phyloP scores from a whole-genome alignment of 1,140 invertebrate species.

The Alviniconcha marisindica region DNA sequence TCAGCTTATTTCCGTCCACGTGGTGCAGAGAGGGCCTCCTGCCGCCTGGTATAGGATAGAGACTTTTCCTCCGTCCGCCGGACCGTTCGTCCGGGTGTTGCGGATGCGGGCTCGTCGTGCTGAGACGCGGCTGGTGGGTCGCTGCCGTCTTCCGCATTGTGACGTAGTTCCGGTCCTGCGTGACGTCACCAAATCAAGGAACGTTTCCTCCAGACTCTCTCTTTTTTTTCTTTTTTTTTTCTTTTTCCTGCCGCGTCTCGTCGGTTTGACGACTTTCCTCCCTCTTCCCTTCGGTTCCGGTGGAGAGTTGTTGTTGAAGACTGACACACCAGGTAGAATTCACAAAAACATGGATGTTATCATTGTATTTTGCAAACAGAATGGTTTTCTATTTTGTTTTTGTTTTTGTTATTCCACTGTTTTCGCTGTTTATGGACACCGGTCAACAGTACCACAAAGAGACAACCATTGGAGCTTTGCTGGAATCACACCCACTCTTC shows the following conservation, averaged over 20 bases:
- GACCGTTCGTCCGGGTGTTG: not conserved
- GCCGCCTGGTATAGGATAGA: slow-evolving; percentile 14
- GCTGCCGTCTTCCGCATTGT: slow-evolving; percentile 6
- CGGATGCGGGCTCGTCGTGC: not conserved
- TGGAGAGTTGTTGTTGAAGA: not conserved
- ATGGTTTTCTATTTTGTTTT: too few species aligned
- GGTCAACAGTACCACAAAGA: too few species aligned
- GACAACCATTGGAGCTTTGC: too few species aligned
- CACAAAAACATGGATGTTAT: too few species aligned
- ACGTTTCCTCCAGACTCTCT: not conserved
- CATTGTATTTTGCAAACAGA: too few species aligned
- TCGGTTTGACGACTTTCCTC: not conserved
- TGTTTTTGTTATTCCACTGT: too few species aligned
- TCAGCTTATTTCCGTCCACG: not conserved
- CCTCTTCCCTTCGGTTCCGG: not conserved
- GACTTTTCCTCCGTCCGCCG: slow-evolving; percentile 25
- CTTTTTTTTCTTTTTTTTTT: not conserved
- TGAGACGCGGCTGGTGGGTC: not conserved
- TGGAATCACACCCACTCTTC: too few species aligned
- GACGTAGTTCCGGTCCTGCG: not conserved
- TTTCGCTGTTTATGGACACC: too few species aligned
- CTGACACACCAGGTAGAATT: too few species aligned
- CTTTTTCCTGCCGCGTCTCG: too few species aligned
- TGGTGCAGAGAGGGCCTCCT: slow-evolving; percentile 11
- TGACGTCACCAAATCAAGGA: not conserved